Conservation (phyloP, 1,140 invertebrate genomes). For the Pseudoatta argentina region DNA sequence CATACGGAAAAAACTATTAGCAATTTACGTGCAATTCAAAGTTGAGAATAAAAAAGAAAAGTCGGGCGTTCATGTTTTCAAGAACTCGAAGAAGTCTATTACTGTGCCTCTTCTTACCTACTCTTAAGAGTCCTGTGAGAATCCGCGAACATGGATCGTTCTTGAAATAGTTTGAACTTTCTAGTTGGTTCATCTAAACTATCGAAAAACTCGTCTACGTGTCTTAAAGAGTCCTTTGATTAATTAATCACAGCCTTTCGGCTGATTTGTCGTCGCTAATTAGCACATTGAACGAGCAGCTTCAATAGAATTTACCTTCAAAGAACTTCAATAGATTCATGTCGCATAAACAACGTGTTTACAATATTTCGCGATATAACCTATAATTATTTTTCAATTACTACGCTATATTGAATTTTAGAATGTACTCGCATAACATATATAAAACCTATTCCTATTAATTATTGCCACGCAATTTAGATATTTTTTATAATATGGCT, state of each 20-base stretch:
- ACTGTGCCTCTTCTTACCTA: constrained; percentile 28
- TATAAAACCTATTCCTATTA: background rate
- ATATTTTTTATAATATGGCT: background rate
- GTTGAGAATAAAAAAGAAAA: constrained; percentile 3
- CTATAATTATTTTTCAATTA: background rate
- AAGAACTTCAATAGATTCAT: constrained; percentile 57
- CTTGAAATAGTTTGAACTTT: constrained; percentile 64
- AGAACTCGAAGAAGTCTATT: constrained; percentile 27
- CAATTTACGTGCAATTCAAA: constrained; percentile 3
- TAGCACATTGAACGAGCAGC: constrained; percentile 63
- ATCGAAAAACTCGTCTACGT: constrained; percentile 70
- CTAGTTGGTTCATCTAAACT: constrained; percentile 59
- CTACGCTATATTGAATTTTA: background rate
- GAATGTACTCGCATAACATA: background rate
- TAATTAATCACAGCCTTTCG: constrained; percentile 62
- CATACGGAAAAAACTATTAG: background rate
- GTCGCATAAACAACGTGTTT: background rate
- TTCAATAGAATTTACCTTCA: constrained; percentile 58
- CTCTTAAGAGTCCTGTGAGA: constrained; percentile 55
- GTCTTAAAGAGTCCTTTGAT: constrained; percentile 60
- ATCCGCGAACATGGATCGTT: constrained; percentile 51
- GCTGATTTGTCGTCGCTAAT: constrained; percentile 66
- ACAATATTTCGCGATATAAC: background rate
- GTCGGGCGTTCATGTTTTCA: constrained; percentile 21
- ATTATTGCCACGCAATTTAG: background rate